Conservation (phyloP, 1,140 invertebrate genomes). For the Aphelenchoides fujianensis region DNA sequence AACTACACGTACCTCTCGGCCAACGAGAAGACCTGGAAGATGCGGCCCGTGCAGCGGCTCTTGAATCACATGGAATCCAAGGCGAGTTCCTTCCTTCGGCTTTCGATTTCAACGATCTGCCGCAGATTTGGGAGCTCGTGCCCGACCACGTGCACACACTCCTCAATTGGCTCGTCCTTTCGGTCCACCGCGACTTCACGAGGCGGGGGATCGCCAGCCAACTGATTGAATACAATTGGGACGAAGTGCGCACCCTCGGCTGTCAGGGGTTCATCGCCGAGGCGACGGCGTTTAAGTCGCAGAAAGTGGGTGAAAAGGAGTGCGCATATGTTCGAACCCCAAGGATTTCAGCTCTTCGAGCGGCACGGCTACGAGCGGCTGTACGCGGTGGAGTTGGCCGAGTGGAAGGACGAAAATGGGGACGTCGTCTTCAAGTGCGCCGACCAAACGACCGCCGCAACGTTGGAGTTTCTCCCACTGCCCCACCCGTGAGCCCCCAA, state of each 20-base stretch:
- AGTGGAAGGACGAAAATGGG: constrained; percentile 8
- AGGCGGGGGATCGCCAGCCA: constrained; percentile 10
- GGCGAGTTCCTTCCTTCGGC: not conserved
- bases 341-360: constrained; percentile 14
- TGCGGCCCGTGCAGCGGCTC: not conserved
- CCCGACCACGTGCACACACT: constrained; percentile 12
- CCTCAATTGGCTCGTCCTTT: constrained; percentile 20
- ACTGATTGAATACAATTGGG: constrained; percentile 12
- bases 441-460: constrained; percentile 1
- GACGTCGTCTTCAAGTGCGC: constrained; percentile 4
- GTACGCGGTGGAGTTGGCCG: constrained; percentile 9
- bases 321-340: not conserved
- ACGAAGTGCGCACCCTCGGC: not conserved
- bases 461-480: constrained; percentile 18
- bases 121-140: constrained; percentile 12
- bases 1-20: constrained; percentile 11
- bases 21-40: constrained; percentile 2
- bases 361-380: constrained; percentile 6
- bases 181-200: constrained; percentile 7
- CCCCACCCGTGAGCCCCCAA: not conserved
- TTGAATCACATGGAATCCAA: constrained; percentile 1
- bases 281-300: constrained; percentile 18
- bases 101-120: not conserved
- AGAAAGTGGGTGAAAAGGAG: not conserved
- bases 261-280: constrained; percentile 15